These are phyloP conservation scores for Drosophila santomea DNA, from an alignment of 1,140 invertebrate genomes.

Conservation along the genomic window DNA sequence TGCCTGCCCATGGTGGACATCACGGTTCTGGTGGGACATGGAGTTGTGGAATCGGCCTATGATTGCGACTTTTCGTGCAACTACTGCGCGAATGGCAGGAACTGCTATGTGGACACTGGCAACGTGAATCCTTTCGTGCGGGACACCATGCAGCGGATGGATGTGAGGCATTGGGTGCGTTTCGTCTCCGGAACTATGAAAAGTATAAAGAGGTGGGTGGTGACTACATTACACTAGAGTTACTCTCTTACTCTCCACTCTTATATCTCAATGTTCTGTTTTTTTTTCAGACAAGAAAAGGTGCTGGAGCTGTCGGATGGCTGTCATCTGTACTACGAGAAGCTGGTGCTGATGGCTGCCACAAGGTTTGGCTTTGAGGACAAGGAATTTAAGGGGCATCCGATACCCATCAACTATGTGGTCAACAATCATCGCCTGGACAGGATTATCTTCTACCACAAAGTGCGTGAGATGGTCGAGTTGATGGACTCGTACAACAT, in stretches of 20 bases:
- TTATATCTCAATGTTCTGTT: not conserved
- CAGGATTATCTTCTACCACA: constrained; percentile 65
- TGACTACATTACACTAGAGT: too few relatives aligned
- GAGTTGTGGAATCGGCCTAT: constrained; percentile 61
- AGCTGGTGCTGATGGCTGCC: constrained; percentile 48
- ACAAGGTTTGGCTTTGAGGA: constrained; percentile 22
- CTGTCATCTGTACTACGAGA: constrained; percentile 57
- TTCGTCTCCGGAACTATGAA: constrained; percentile 47
- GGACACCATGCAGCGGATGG: constrained; percentile 54
- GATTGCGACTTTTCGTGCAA: constrained; percentile 32
- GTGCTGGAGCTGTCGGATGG: constrained; percentile 15
- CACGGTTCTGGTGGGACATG: constrained; percentile 41
- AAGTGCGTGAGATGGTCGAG: constrained; percentile 28
- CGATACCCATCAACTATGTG: constrained; percentile 43
- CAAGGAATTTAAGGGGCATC: not conserved
- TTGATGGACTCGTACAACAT: not conserved
- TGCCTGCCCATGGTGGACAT: constrained; percentile 60
- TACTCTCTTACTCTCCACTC: not conserved
- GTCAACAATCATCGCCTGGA: constrained; percentile 51
- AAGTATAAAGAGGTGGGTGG: constrained; percentile 46
- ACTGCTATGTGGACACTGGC: constrained; percentile 41
- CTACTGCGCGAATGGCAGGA: constrained; percentile 7
- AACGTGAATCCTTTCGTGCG: constrained; percentile 48
- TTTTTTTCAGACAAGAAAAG: not conserved
- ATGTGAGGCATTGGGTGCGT: constrained; percentile 60